Evolutionary conservation across 2,888 invertebrate species (phyloP).

Genomic region (Oegoconia quadripuncta): DNA sequence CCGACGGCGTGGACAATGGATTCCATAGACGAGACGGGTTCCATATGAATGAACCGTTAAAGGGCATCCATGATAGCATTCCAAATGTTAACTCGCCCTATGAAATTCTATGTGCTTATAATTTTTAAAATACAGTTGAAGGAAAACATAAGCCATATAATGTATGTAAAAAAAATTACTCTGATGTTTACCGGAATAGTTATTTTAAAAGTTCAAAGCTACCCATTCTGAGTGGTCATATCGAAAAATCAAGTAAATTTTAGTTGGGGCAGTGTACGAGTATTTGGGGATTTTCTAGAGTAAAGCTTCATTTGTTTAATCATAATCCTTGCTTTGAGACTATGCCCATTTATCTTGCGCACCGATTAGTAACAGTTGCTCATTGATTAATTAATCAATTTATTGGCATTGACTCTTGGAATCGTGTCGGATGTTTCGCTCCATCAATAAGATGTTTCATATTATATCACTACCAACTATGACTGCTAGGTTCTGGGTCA

Average conservation of each 20-base stretch:
- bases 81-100: slow-evolving; percentile 36
- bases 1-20: slow-evolving; percentile 65
- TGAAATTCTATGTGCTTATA: no score
- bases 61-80: slow-evolving; percentile 53
- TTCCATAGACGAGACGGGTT: slow-evolving; percentile 70
- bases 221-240: no score
- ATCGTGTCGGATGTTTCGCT: not conserved
- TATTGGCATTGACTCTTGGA: slow-evolving; percentile 2
- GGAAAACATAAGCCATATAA: no score
- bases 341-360: not conserved
- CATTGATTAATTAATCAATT: slow-evolving; percentile 7
- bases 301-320: not conserved
- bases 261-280: no score
- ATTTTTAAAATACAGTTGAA: no score
- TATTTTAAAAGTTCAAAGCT: no score
- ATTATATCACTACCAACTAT: not conserved
- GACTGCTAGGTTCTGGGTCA: not conserved
- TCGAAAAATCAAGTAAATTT: no score
- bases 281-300: no score
- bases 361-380: slow-evolving; percentile 1
- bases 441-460: slow-evolving; percentile 3
- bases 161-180: not conserved
- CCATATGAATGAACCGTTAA: slow-evolving; percentile 72
- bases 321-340: no score
- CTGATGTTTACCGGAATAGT: no score